phyloP scores from a whole-genome alignment of 2,113 vertebrate species.

The Athene noctua region DNA sequence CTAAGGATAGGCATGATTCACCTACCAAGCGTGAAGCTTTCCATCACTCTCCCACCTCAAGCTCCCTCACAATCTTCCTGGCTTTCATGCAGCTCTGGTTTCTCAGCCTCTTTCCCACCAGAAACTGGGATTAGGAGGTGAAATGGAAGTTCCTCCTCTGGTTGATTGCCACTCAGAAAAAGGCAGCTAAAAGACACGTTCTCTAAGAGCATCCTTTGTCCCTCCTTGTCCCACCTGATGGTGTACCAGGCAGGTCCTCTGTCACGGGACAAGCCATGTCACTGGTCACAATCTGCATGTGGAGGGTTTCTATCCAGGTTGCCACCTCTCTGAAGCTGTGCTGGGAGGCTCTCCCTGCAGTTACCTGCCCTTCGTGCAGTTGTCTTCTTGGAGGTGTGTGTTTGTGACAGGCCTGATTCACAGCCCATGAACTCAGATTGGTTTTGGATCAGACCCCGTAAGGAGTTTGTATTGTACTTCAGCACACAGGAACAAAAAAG shows the following conservation, averaged over 20 bases:
- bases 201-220: background rate
- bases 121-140: background rate
- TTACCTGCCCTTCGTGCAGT: background rate
- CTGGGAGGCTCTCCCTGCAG: background rate
- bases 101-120: background rate
- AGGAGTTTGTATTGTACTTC: background rate
- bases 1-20: background rate
- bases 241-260: background rate
- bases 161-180: background rate
- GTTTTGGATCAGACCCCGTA: background rate
- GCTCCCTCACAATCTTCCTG: background rate
- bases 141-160: background rate
- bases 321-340: background rate
- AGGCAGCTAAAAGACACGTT: background rate
- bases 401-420: background rate
- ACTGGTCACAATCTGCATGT: fast-evolving
- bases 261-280: background rate
- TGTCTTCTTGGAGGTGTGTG: background rate
- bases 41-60: background rate
- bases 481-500: background rate
- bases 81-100: background rate
- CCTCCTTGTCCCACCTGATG: background rate
- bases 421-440: background rate
- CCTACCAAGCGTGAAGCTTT: fast-evolving
- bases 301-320: fast-evolving